Evolutionary conservation across 2,797 vertebrate genomes (phyloP).

Genomic region (Phoxinus dragarum): DNA sequence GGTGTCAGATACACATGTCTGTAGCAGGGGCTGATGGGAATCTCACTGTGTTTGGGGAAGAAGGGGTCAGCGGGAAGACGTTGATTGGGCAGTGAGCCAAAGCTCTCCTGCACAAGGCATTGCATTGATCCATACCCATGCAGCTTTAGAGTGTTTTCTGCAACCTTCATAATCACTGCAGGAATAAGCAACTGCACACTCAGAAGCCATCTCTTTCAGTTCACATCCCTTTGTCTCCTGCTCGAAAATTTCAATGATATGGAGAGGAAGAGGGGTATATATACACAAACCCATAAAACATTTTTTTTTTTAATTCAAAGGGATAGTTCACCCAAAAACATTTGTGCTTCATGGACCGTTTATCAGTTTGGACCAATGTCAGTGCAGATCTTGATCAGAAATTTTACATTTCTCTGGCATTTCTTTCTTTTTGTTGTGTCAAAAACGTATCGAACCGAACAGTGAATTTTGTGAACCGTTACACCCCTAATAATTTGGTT

Average conservation of each 20-base stretch:
- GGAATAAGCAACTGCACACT: constrained; percentile 48
- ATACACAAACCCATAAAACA: no score
- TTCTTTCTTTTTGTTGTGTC: no score
- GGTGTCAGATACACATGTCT: constrained; percentile 47
- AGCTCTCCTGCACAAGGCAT: constrained; percentile 18
- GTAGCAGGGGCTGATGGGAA: constrained; percentile 48
- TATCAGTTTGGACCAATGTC: no score
- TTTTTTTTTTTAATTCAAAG: no score
- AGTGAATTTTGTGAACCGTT: no score
- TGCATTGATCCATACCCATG: constrained; percentile 70
- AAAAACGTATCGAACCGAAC: no score
- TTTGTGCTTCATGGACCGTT: no score
- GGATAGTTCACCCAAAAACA: no score
- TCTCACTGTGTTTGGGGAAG: constrained; percentile 38
- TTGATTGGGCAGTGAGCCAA: constrained; percentile 59
- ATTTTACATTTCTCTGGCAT: no score
- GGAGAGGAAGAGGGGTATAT: neutral
- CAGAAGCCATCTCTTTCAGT: neutral
- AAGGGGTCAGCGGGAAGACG: constrained; percentile 54
- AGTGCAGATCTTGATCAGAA: no score
- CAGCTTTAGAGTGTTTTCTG: constrained; percentile 63
- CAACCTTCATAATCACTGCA: constrained; percentile 74
- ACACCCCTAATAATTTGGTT: no score
- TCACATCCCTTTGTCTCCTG: neutral
- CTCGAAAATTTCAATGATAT: neutral